These are phyloP conservation scores for Lerista edwardsae DNA, from an alignment of 2,797 vertebrate genomes.

Conservation along the genomic window DNA sequence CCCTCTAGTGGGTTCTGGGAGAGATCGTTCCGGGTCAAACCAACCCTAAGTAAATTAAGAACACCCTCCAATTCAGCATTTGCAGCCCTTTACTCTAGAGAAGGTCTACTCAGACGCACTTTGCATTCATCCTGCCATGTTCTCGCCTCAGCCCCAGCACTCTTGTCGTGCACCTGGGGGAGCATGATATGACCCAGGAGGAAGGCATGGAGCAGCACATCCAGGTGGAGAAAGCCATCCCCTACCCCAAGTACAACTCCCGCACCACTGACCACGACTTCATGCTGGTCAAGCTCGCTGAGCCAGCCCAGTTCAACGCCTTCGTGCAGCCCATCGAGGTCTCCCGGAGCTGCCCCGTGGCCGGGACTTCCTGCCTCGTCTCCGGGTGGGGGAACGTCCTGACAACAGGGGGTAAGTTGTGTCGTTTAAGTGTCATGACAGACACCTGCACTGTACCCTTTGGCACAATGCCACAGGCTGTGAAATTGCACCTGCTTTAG, in stretches of 20 bases:
- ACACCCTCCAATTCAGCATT: too few species aligned
- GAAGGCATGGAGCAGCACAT: constrained; percentile 72
- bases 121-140: background rate
- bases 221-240: constrained; percentile 65
- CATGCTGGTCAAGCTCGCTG: constrained; percentile 71
- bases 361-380: constrained; percentile 60
- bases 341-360: constrained; percentile 51
- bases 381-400: constrained; percentile 73
- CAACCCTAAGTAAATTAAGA: background rate
- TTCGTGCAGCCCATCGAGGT: constrained; percentile 65
- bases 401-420: constrained; percentile 56
- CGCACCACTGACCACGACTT: constrained; percentile 59
- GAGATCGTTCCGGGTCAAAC: too few species aligned
- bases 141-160: constrained; percentile 47
- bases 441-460: too few species aligned
- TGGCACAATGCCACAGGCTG: background rate
- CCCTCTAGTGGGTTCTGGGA: background rate
- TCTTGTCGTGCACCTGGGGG: constrained; percentile 69
- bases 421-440: too few species aligned
- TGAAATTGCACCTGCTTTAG: background rate
- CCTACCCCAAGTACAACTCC: constrained; percentile 52
- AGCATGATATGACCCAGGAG: constrained; percentile 56
- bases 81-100: background rate
- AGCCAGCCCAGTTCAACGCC: constrained; percentile 58
- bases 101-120: background rate